These are phyloP conservation scores for Phaethon lepturus DNA, from an alignment of 2,113 vertebrate species.

Conservation along the genomic window DNA sequence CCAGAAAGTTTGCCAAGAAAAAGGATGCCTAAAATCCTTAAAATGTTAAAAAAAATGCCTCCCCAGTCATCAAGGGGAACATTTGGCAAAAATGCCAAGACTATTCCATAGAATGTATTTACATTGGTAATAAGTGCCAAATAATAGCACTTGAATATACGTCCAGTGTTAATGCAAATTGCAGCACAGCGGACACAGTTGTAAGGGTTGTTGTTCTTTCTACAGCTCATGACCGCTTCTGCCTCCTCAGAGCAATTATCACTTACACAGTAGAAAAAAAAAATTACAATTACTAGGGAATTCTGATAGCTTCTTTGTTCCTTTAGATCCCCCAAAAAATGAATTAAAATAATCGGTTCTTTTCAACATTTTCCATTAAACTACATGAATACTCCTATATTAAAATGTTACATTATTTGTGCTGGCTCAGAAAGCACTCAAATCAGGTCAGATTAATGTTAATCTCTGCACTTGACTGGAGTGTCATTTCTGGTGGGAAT, in stretches of 20 bases:
- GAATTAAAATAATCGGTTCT: not conserved
- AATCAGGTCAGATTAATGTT: not conserved
- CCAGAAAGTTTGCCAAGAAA: not conserved
- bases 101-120: not conserved
- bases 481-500: not conserved
- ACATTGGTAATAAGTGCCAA: not conserved
- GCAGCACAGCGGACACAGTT: not conserved
- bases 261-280: not conserved
- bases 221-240: not conserved
- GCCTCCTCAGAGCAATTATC: not conserved
- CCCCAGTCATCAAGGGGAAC: fast-evolving
- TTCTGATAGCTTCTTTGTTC: not conserved
- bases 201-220: not conserved
- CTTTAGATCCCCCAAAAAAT: not conserved
- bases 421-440: not conserved
- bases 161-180: not conserved
- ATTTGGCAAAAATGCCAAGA: not conserved
- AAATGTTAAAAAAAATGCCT: not conserved
- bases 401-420: not conserved
- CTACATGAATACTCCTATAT: not conserved
- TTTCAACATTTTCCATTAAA: not conserved
- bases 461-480: not conserved
- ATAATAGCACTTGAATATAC: not conserved
- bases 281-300: not conserved
- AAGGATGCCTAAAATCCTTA: not conserved